These are phyloP conservation scores for Egretta garzetta DNA, from an alignment of 2,113 vertebrate species.

Conservation along the genomic window DNA sequence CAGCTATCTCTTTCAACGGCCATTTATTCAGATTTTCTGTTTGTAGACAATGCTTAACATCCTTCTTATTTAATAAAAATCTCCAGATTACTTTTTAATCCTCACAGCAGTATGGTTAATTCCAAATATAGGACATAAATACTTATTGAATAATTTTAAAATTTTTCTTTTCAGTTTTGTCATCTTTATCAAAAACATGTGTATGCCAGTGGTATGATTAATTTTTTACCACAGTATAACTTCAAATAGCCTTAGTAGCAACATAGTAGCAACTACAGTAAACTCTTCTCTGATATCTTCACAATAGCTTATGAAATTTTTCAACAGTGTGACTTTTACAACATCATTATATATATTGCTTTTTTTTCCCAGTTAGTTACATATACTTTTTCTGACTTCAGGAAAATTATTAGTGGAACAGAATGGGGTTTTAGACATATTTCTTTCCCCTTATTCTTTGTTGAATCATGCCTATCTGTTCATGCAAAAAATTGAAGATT, in stretches of 20 bases:
- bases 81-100: not conserved
- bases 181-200: not conserved
- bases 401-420: not conserved
- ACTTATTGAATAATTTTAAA: not conserved
- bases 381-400: not conserved
- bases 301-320: not conserved
- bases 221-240: not conserved
- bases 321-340: not conserved
- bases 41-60: not conserved
- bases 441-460: not conserved
- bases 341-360: not conserved
- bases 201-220: not conserved
- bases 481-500: not conserved
- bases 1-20: not conserved
- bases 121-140: not conserved
- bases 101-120: not conserved
- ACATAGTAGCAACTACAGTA: not conserved
- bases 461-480: not conserved
- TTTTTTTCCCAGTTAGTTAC: not conserved
- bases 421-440: not conserved
- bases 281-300: not conserved
- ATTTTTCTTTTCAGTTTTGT: not conserved
- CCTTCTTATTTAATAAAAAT: not conserved
- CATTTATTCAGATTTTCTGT: not conserved
- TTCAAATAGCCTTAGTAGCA: not conserved